Conservation (phyloP, 92 coral and sea anemone genomes). For the Nematostella vectensis region DNA sequence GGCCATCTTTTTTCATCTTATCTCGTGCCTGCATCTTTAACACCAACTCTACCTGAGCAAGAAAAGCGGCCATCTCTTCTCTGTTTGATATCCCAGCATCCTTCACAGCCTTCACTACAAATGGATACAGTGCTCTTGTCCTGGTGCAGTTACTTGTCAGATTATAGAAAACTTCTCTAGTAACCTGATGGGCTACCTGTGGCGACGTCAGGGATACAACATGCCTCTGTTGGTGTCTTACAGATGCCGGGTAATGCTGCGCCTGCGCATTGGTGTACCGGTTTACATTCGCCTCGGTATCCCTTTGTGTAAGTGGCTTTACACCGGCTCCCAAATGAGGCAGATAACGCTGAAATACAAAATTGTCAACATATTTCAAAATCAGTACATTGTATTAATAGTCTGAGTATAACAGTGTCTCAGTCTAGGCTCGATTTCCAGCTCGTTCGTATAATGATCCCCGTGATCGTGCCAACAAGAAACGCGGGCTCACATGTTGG, state of each 20-base stretch:
- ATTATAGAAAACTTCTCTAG: slow-evolving; percentile 14
- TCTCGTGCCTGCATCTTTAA: too few relatives aligned
- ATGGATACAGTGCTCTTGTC: slow-evolving; percentile 40
- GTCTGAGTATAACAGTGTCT: too few relatives aligned
- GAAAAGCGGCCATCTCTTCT: slow-evolving; percentile 34
- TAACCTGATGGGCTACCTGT: slow-evolving; percentile 12
- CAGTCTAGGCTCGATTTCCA: too few relatives aligned
- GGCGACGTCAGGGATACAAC: slow-evolving; percentile 31
- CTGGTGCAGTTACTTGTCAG: slow-evolving; percentile 42
- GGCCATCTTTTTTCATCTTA: too few relatives aligned
- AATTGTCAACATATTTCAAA: too few relatives aligned
- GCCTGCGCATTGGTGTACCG: slow-evolving; percentile 39
- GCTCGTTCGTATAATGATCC: too few relatives aligned
- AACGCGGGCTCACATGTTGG: too few relatives aligned
- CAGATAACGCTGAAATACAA: too few relatives aligned
- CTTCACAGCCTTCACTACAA: slow-evolving; percentile 28
- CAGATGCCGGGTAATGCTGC: slow-evolving; percentile 43
- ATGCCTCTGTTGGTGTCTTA: slow-evolving; percentile 15
- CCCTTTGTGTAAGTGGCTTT: slow-evolving; percentile 24
- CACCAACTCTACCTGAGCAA: slow-evolving; percentile 53
- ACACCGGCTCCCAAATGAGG: too few relatives aligned
- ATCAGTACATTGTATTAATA: too few relatives aligned
- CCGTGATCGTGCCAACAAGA: too few relatives aligned
- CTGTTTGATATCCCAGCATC: slow-evolving; percentile 28
- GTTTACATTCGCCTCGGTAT: slow-evolving; percentile 30